Percentiles rank a stretch among this genome's conserved stretches.
Evolutionary conservation across 2,113 vertebrate species (phyloP).

Genomic region (Orthonyx spaldingii): DNA sequence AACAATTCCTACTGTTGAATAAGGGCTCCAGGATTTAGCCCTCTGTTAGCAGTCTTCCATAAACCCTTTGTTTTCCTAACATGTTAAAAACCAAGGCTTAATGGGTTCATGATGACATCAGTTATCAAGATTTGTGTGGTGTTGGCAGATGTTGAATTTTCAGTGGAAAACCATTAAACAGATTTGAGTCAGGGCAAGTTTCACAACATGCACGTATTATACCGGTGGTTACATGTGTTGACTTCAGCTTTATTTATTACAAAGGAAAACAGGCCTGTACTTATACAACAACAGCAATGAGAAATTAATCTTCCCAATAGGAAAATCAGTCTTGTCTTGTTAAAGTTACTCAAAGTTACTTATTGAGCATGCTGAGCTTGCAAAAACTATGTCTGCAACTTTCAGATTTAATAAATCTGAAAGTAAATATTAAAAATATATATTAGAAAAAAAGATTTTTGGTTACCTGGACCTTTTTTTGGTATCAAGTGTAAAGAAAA

Average conservation of each 20-base stretch:
- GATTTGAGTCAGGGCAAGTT: slow-evolving; percentile 58
- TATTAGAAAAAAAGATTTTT: neutral
- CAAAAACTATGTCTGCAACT: slow-evolving; percentile 17
- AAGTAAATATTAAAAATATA: neutral
- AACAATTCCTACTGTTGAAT: slow-evolving; percentile 48
- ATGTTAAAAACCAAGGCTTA: slow-evolving; percentile 56
- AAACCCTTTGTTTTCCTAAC: slow-evolving; percentile 60
- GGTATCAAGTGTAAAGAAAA: neutral
- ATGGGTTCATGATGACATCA: slow-evolving; percentile 67
- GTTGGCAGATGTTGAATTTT: slow-evolving; percentile 70
- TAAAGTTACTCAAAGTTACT: slow-evolving; percentile 43
- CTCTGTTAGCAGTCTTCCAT: slow-evolving; percentile 62
- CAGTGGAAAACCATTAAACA: slow-evolving; percentile 66
- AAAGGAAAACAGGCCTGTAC: slow-evolving; percentile 61
- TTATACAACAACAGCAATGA: slow-evolving; percentile 48
- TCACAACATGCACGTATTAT: slow-evolving; percentile 45
- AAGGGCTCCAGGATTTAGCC: slow-evolving; percentile 47
- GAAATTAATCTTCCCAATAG: slow-evolving; percentile 60
- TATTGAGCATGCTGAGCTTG: slow-evolving; percentile 30
- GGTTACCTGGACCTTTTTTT: neutral
- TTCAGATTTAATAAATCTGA: slow-evolving; percentile 21
- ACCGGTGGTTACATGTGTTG: slow-evolving; percentile 56
- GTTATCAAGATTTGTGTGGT: slow-evolving; percentile 70
- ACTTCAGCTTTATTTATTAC: slow-evolving; percentile 67
- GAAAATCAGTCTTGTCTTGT: slow-evolving; percentile 58